Base-by-base conservation (phyloP, 2,113 vertebrate species). In the Cyanoramphus novaezelandiae region DNA sequence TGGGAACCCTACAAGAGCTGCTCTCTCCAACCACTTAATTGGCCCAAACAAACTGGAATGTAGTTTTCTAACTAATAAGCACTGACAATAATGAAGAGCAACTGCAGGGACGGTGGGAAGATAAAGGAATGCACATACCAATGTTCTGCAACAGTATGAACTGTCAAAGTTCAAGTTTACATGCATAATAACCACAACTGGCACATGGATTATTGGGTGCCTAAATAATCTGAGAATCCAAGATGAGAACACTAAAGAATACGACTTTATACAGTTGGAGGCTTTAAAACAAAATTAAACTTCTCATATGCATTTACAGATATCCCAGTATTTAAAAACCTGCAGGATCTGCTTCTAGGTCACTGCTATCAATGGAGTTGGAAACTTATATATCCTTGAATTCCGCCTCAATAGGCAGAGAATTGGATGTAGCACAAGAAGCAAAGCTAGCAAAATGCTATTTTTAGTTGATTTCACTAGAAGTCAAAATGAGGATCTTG, bases 111-210 rank as follows among this genome's bases (percentile, higher is more conserved):
- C 9, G 28, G 53, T 75, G 67, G 92, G 78, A 95, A 95, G 81
- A 94, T 82, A 90, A 92, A 92, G 68, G 81, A 97, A 88, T 89
- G 93, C 85, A 90, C 92, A 97, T 90, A 83, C 83, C 86, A 92
- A 39, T 49, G 86, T 76, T 82, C 67, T 76, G 74, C 76, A 86
- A 52, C 55, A 79, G 60, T 90, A 82, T 53, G 79, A 86, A 91
- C 92, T 71, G 93, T 92, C 95, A 93, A 50, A 95, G 93, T 96
- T 96, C 86, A 90, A 70, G 85, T 93, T 95, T 55, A 95, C 52
- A 65, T 37, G 81, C 77, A 79, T 25, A 94, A 93, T 35, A 89
- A 91, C 57, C 70, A 87, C 69, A 82, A 89, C 2, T 20, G 65
- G 65, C 90, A 86, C 52, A 33, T 17, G 83, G 69, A 8, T 2